Evolutionary conservation across 1,140 invertebrate species (phyloP).

Genomic region (Drosophila melanica): DNA sequence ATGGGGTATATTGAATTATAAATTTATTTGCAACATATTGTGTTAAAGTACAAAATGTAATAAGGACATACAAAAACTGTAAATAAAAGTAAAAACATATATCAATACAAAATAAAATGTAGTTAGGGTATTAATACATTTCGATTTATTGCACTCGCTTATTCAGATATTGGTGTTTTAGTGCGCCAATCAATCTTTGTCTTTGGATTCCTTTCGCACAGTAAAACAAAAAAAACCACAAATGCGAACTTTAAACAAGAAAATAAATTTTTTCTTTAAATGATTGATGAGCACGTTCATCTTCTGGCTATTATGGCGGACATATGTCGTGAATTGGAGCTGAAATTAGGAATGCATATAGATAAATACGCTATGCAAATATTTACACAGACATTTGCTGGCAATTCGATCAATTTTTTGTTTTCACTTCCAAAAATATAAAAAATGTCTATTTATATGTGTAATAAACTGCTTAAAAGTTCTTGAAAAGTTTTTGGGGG

Average conservation of each 20-base stretch:
- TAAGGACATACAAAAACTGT: neutral
- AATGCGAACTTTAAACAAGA: slow-evolving; percentile 67
- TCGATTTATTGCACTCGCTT: slow-evolving; percentile 14
- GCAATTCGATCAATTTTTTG: slow-evolving; percentile 9
- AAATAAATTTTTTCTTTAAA: slow-evolving; percentile 67
- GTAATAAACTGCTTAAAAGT: slow-evolving; percentile 8
- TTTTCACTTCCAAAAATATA: neutral
- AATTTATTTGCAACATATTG: neutral
- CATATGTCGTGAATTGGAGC: slow-evolving; percentile 53
- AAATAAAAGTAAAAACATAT: neutral
- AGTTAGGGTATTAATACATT: slow-evolving; percentile 4
- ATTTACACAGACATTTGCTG: slow-evolving; percentile 27
- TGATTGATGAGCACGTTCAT: slow-evolving; percentile 67
- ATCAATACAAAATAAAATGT: neutral
- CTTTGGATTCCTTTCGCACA: slow-evolving; percentile 30
- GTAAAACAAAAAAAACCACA: slow-evolving; percentile 5
- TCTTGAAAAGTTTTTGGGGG: slow-evolving; percentile 3
- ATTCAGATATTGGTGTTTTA: slow-evolving; percentile 35
- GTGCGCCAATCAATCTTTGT: slow-evolving; percentile 76
- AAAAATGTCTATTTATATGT: neutral
- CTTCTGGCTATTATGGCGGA: slow-evolving; percentile 39
- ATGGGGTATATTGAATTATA: neutral
- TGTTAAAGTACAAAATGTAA: too few relatives aligned
- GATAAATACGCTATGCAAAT: slow-evolving; percentile 38
- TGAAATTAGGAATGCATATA: slow-evolving; percentile 59